A percentile compares a stretch with the other conserved stretches of the same genome.
Evolutionary conservation across 2,113 vertebrate species (phyloP).

Genomic region (Tragulus kanchil): DNA sequence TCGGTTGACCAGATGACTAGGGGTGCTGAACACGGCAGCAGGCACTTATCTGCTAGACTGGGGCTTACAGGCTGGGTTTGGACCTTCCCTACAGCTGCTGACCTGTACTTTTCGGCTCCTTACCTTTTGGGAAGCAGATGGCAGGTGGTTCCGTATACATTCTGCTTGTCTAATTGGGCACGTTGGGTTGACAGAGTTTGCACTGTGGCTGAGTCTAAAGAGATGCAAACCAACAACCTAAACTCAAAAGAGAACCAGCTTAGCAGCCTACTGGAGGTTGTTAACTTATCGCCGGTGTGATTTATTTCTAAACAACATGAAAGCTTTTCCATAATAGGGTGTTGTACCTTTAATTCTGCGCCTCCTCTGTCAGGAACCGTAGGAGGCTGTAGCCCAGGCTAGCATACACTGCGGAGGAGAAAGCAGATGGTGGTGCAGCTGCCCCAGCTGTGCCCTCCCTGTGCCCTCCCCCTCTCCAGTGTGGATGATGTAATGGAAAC

Average conservation of each 20-base stretch:
- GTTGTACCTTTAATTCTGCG: constrained; percentile 79
- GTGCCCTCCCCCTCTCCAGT: constrained; percentile 85
- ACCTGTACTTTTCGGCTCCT: constrained; percentile 31
- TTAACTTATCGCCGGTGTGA: constrained; percentile 72
- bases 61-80: background rate
- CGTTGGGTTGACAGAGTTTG: constrained; percentile 62
- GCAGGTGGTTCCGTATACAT: constrained; percentile 56
- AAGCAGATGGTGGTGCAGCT: constrained; percentile 95
- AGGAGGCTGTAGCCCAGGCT: constrained; percentile 90
- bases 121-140: constrained; percentile 70
- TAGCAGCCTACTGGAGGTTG: constrained; percentile 45
- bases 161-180: constrained; percentile 64
- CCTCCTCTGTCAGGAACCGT: constrained; percentile 80
- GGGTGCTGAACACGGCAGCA: background rate
- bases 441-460: constrained; percentile 94
- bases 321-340: constrained; percentile 74
- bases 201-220: constrained; percentile 59
- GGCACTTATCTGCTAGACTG: background rate
- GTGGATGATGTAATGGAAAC: constrained; percentile 95
- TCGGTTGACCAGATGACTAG: background rate
- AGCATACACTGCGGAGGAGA: constrained; percentile 90
- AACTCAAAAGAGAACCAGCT: constrained; percentile 19
- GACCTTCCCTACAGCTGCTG: background rate
- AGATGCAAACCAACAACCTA: constrained; percentile 65
- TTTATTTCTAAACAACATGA: constrained; percentile 77